Evolutionary conservation across 2,888 invertebrate species (phyloP).

Genomic region (Venustoraphidia nigricollis): DNA sequence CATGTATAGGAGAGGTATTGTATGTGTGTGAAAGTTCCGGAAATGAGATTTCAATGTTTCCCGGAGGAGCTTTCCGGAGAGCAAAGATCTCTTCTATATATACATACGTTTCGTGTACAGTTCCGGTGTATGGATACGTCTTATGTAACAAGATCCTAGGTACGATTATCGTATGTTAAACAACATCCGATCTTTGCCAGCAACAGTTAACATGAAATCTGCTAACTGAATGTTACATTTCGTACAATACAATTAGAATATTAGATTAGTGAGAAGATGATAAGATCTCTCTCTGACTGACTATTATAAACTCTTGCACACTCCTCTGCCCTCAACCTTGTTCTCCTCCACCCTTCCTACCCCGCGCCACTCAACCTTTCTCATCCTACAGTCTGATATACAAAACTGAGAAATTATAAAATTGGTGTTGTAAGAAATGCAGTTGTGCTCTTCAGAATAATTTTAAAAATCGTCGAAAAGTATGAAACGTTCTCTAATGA

Average conservation of each 20-base stretch:
- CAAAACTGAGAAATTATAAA: no score
- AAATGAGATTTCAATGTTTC: slow-evolving; percentile 32
- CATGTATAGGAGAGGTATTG: not conserved
- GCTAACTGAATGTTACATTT: slow-evolving; percentile 32
- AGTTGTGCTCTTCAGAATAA: no score
- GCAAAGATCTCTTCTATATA: slow-evolving; percentile 8
- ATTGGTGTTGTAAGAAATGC: no score
- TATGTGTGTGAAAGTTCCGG: slow-evolving; percentile 21
- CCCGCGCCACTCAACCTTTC: not conserved
- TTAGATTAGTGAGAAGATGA: slow-evolving; percentile 28
- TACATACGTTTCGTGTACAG: slow-evolving; percentile 3
- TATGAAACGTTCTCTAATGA: no score
- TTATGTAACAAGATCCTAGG: slow-evolving; percentile 9
- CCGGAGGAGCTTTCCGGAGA: slow-evolving; percentile 26
- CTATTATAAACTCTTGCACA: not conserved
- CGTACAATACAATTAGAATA: slow-evolving; percentile 33
- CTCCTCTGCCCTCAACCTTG: not conserved
- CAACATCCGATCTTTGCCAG: slow-evolving; percentile 11
- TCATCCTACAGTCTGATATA: no score
- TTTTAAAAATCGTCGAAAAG: no score
- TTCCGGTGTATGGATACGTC: not conserved
- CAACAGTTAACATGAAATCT: slow-evolving; percentile 29
- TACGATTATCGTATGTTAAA: slow-evolving; percentile 16
- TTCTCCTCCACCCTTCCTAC: not conserved
- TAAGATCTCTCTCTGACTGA: slow-evolving; percentile 18